Evolutionary conservation across 2,888 invertebrate genomes (phyloP), one percentile per base, ranked within the genome.

Genomic region (Lissonota sp.): DNA sequence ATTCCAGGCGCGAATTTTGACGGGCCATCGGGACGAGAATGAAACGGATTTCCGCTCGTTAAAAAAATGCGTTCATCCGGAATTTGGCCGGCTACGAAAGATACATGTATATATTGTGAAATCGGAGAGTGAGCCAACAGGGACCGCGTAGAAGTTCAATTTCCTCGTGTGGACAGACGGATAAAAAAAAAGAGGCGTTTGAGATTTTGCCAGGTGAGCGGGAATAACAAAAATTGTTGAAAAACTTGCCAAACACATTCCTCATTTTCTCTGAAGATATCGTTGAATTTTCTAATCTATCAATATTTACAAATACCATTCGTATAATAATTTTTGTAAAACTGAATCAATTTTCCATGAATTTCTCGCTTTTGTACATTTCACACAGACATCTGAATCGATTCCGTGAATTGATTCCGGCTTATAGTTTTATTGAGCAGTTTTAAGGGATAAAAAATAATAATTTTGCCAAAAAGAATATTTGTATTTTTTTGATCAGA

Each of bases 11-110:
- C 44, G 71, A 71, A 51, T 64, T 72, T 66, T 72, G 60, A 53
- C 51, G 37, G n/a, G 7, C 6, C 40, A 64, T 8, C 26, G 51
- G 8, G 37, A 53, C 7, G 42, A 1, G 42, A 42, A 51, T 57
- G 72, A 58, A 84, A 86, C 83, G 84, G 81, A 64, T 80, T 80
- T 82, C 63, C 73, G 51, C 84, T 85, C 85, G 83, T 84, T 86
- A 82, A 83, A 84, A 84, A 85, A 74, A 55, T 71, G 64, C 51
- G 51, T 60, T 49, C 71, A 69, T 66, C 46, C 66, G 76, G 72
- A 85, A 82, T 82, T 67, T 60, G 66, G 58, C 51, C 66, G 39
- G 6, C 46, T 16, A 58, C 51, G 71, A 14, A 39, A 55, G 58
- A 62, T 55, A 60, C 39, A 26, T 44, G 12, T 46, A 57, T 5